Evolutionary conservation across 2,113 vertebrate species (phyloP).

Genomic region (Arizona elegans): DNA sequence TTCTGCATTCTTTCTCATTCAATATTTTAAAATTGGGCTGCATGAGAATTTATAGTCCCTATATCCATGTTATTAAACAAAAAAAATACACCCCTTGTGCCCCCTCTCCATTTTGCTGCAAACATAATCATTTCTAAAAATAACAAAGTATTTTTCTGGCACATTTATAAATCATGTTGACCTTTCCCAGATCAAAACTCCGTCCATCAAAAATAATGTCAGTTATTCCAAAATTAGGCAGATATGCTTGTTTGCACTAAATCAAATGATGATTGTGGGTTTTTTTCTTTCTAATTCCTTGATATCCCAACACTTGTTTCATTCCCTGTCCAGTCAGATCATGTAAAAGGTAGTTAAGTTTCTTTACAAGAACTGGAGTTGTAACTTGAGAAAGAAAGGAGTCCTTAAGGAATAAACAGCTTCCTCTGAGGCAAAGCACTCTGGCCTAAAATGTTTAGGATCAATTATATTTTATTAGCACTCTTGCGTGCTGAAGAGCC

Average conservation of each 20-base stretch:
- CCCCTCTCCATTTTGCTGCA: background rate
- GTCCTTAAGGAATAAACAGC: conserved; percentile 22
- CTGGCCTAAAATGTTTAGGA: background rate
- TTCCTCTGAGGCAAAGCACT: background rate
- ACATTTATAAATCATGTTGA: background rate
- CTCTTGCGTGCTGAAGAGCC: background rate
- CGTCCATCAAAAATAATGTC: background rate
- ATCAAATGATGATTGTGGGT: background rate
- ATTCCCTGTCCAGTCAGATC: background rate
- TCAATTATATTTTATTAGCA: background rate
- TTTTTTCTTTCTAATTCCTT: background rate
- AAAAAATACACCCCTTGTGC: background rate
- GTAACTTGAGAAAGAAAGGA: conserved; percentile 15
- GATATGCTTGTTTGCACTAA: background rate
- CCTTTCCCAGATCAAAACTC: background rate
- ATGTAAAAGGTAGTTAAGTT: background rate
- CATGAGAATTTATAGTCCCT: background rate
- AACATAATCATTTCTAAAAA: background rate
- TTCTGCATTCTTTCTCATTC: background rate
- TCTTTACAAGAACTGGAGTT: background rate
- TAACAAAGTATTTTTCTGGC: background rate
- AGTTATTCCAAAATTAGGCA: background rate
- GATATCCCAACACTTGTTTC: background rate
- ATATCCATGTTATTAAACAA: background rate
- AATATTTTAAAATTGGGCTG: background rate